Evolutionary conservation across 2,888 invertebrate species (phyloP), one percentile per base, ranked within the genome.

Genomic region (Apeira syringaria): DNA sequence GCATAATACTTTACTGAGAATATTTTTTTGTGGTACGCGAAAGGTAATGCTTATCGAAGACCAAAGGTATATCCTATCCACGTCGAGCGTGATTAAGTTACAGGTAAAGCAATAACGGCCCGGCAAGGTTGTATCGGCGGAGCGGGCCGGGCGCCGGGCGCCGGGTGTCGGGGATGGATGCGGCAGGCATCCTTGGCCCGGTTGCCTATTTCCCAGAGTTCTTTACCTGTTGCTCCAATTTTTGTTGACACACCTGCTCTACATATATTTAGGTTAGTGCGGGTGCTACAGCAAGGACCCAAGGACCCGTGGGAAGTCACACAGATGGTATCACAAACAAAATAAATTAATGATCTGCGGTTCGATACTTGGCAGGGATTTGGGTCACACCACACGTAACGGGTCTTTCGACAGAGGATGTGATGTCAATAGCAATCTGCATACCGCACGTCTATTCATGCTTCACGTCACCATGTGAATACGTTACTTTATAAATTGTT

Each of bases 171-270:
- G n/a, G n/a, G n/a, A n/a, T n/a, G n/a, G n/a, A n/a, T n/a, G 29
- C 39, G 33, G 59, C 54, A 37, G 33, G 59, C 53, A 68, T 70
- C 75, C 76, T 77, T 76, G 76, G 69, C 75, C 74, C 48, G 49
- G 51, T 74, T 63, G 60, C 69, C 70, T 71, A 74, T 62, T 65
- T 73, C 55, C 47, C 59, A 53, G 56, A 62, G 65, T 61, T 44
- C 57, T 60, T 59, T 68, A 75, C 75, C 74, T 77, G 75, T 75
- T 72, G 71, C 66, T 64, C 61, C 50, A 65, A 38, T 70, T 70
- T 60, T 53, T 59, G 58, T 61, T 52, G 61, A 59, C 57, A 65
- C 66, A 66, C 63, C 68, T 63, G 61, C 51, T 49, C 52, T 44
- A 44, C 52, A 51, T 43, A 46, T 45, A 46, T 47, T 50, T 39